Conservation (phyloP, 2,888 invertebrate genomes). For the Noctua pronuba region DNA sequence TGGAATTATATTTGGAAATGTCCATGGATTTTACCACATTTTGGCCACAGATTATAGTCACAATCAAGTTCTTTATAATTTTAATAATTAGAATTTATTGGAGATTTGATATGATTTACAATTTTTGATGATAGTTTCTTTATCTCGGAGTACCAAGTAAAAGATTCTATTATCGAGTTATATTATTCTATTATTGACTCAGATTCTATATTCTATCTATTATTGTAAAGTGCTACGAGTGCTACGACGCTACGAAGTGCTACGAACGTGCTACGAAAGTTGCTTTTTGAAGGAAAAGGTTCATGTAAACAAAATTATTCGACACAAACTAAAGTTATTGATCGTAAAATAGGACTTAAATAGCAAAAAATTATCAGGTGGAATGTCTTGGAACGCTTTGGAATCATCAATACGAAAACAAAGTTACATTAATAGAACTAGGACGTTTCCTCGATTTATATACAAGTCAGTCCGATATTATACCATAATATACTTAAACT, state of each 20-base stretch:
- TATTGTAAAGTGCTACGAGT: constrained; percentile 21
- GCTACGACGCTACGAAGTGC: constrained; percentile 56
- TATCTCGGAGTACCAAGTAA: background rate
- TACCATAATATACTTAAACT: constrained; percentile 24
- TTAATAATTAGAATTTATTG: background rate
- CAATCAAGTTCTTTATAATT: background rate
- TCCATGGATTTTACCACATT: background rate
- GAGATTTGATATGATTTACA: background rate
- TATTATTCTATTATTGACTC: background rate
- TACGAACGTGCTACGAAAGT: constrained; percentile 55
- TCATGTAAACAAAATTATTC: background rate
- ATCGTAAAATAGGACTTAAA: background rate
- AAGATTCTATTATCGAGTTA: background rate
- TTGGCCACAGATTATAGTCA: background rate
- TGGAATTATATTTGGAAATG: constrained; percentile 1
- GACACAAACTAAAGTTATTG: background rate
- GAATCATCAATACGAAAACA: constrained; percentile 21
- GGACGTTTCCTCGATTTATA: background rate
- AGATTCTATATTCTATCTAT: background rate
- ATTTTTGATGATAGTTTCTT: background rate
- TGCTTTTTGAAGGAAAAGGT: background rate
- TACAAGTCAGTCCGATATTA: constrained; percentile 17
- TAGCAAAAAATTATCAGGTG: background rate
- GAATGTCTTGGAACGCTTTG: background rate
- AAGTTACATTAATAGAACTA: constrained; percentile 23